Evolutionary conservation across 1,140 invertebrate species (phyloP).

Genomic region (Phthorimaea operculella): DNA sequence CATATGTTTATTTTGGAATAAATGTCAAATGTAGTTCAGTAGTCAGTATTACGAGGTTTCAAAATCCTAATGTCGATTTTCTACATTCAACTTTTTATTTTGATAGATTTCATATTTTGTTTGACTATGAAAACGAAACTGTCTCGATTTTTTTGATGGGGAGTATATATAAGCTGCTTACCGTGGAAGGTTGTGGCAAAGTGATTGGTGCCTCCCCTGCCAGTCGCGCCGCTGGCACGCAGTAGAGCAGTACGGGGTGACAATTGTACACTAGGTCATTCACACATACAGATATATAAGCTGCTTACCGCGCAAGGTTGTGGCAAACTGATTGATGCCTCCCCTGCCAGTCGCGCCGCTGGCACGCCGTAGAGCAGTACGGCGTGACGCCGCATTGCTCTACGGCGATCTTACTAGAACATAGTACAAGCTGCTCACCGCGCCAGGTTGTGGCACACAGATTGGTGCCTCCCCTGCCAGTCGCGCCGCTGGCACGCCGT

Average conservation of each 20-base stretch:
- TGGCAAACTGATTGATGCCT: constrained; percentile 69
- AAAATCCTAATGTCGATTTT: too few relatives aligned
- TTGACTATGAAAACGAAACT: too few relatives aligned
- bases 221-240: constrained; percentile 72
- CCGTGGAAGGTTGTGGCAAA: constrained; percentile 43
- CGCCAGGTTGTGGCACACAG: constrained; percentile 42
- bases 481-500: constrained; percentile 67
- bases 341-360: constrained; percentile 79
- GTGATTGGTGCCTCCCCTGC: constrained; percentile 75
- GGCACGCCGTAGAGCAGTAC: constrained; percentile 42
- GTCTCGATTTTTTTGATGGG: too few relatives aligned
- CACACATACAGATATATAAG: too few relatives aligned
- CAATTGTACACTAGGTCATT: too few relatives aligned
- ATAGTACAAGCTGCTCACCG: constrained; percentile 24
- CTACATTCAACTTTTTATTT: too few relatives aligned
- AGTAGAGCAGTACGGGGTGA: constrained; percentile 60
- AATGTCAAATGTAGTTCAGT: too few relatives aligned
- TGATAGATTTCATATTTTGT: too few relatives aligned
- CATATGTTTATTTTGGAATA: too few relatives aligned
- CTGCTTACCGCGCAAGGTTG: constrained; percentile 32
- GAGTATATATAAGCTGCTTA: too few relatives aligned
- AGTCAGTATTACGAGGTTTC: too few relatives aligned
- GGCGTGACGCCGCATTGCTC: constrained; percentile 41
- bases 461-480: constrained; percentile 79
- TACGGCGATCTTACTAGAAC: too few relatives aligned